Percentiles rank a stretch among this genome's conserved stretches.
phyloP scores from a whole-genome alignment of 35 echinoderm and acorn worm genomes.

The Lytechinus variegatus region DNA sequence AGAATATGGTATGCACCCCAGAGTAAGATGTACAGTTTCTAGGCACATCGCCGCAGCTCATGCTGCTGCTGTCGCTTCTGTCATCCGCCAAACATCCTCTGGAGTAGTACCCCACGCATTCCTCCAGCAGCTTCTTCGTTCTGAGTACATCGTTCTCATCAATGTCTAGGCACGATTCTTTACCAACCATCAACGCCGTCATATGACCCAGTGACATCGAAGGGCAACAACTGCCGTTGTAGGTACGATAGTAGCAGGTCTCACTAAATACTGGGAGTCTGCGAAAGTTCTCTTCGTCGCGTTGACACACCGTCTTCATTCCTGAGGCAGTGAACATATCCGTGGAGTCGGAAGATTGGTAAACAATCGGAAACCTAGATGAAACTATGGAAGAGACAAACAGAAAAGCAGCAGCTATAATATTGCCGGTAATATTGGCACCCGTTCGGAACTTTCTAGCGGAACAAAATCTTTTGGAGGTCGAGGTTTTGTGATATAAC shows the following conservation, averaged over 20 bases:
- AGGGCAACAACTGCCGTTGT: constrained; percentile 43
- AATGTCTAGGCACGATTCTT: constrained; percentile 71
- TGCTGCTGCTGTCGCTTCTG: neutral
- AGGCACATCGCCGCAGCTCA: neutral
- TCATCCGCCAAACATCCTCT: neutral
- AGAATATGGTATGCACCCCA: neutral
- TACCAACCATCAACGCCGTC: constrained; percentile 64
- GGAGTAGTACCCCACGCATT: constrained; percentile 31
- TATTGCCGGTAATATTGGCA: neutral
- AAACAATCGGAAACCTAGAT: neutral
- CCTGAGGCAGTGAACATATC: neutral
- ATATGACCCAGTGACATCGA: constrained; percentile 77
- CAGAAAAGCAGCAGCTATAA: neutral
- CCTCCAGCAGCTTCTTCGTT: constrained; percentile 43
- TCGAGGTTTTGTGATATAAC: too few species aligned
- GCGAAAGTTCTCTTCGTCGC: constrained; percentile 6
- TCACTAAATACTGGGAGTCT: neutral
- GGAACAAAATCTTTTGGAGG: too few species aligned
- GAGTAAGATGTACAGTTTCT: neutral
- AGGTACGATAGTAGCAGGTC: neutral
- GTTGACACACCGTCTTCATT: constrained; percentile 30
- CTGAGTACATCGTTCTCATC: constrained; percentile 57
- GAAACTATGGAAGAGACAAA: neutral
- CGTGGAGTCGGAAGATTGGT: neutral
- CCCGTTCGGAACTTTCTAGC: too few species aligned